phyloP scores from a whole-genome alignment of 64 coral and sea anemone genomes.

The Acropora tenuis region DNA sequence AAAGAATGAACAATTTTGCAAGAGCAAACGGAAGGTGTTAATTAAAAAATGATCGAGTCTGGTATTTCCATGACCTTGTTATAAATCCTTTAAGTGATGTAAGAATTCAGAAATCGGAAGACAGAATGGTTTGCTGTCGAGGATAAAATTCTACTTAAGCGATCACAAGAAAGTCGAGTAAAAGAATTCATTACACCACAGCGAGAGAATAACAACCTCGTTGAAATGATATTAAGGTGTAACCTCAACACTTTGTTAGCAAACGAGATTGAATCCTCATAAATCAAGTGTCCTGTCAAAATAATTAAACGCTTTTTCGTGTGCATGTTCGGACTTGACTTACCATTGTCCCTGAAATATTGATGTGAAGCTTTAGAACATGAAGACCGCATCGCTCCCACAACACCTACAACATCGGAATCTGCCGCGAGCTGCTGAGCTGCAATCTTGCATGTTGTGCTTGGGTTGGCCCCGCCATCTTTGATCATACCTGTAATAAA shows the following conservation, averaged over 20 bases:
- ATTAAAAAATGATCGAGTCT: not conserved
- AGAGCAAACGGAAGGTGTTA: not conserved
- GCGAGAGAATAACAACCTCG: not conserved
- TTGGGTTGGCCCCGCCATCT: slow-evolving; percentile 82
- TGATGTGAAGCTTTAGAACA: slow-evolving; percentile 95
- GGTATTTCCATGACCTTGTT: not conserved
- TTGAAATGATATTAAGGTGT: too few species aligned
- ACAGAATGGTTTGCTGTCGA: too few species aligned
- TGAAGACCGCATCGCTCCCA: slow-evolving; percentile 88
- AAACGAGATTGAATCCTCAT: not conserved
- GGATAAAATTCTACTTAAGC: too few species aligned
- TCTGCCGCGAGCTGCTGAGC: slow-evolving; percentile 93
- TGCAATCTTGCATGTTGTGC: slow-evolving; percentile 75
- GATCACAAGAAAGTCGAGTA: too few species aligned
- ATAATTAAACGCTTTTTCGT: not conserved
- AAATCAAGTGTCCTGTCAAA: not conserved
- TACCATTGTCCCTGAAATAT: slow-evolving; percentile 98
- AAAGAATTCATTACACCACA: not conserved
- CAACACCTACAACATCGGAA: slow-evolving; percentile 87
- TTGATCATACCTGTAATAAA: slow-evolving; percentile 82
- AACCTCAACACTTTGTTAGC: not conserved
- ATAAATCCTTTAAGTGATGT: not conserved
- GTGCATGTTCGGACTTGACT: not conserved
- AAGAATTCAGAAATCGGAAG: too few species aligned
- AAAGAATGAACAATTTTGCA: not conserved